phyloP scores from a whole-genome alignment of 2,113 vertebrate genomes.

The Nothobranchius furzeri region DNA sequence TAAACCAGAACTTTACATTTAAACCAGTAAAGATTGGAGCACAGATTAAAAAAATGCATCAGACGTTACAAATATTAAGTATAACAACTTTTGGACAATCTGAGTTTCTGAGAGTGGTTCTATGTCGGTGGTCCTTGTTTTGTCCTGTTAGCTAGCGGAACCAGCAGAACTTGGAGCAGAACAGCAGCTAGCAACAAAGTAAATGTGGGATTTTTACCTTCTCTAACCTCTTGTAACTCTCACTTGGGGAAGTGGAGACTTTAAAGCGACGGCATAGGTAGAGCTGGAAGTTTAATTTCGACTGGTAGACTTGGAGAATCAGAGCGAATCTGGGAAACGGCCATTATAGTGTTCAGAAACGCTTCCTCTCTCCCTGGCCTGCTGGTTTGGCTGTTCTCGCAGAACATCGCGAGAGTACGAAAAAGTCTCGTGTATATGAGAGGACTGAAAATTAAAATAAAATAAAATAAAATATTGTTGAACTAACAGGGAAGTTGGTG shows the following conservation, averaged over 20 bases:
- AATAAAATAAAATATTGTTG: too few species aligned
- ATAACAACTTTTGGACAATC: background rate
- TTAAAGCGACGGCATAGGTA: conserved; percentile 24
- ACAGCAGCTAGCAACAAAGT: fast-evolving
- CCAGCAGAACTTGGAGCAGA: background rate
- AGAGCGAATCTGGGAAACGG: background rate
- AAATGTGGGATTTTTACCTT: fast-evolving
- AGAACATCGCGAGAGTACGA: conserved; percentile 47
- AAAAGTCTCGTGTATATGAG: too few species aligned
- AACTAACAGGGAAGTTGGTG: too few species aligned
- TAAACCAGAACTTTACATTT: too few species aligned
- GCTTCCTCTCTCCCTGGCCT: conserved; percentile 2
- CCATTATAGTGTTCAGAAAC: conserved; percentile 49
- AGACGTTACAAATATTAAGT: background rate
- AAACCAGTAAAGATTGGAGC: too few species aligned
- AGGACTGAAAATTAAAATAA: too few species aligned
- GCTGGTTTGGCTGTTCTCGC: conserved; percentile 15
- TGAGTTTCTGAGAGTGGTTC: background rate
- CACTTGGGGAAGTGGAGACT: conserved; percentile 24
- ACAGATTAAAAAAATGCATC: background rate
- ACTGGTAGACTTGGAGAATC: background rate
- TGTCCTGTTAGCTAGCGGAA: conserved; percentile 12
- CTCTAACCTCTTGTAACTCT: background rate
- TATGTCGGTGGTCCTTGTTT: background rate
- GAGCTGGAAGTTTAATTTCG: background rate